Conservation (phyloP, 2,113 vertebrate genomes). For the Microtus richardsoni region DNA sequence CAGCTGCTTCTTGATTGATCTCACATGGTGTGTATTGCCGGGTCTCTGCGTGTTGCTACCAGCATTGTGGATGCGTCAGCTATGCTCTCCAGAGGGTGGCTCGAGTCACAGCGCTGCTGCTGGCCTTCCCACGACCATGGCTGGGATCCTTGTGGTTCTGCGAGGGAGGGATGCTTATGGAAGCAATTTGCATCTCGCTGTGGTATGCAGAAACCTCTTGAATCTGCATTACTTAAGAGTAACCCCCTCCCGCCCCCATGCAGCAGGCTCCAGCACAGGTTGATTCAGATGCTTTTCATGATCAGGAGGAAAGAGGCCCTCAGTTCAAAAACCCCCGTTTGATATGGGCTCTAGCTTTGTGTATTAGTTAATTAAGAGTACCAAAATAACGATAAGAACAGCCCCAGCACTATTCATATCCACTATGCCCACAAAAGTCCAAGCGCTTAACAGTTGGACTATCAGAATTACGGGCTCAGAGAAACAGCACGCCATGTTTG, state of each 20-base stretch:
- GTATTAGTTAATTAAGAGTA: background rate
- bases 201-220: conserved; percentile 20
- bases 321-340: background rate
- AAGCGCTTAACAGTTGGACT: background rate
- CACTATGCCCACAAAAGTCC: background rate
- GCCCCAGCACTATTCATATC: background rate
- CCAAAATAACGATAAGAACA: background rate
- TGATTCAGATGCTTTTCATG: background rate
- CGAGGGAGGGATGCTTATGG: background rate
- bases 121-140: background rate
- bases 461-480: background rate
- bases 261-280: background rate
- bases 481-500: background rate
- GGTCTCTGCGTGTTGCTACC: background rate
- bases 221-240: background rate
- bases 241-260: background rate
- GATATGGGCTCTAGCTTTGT: background rate
- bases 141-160: background rate
- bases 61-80: background rate
- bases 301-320: background rate
- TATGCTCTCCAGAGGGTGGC: conserved; percentile 20
- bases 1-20: background rate
- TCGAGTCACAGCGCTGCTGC: background rate
- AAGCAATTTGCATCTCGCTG: background rate
- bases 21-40: background rate